Conservation (phyloP, 2,113 vertebrate genomes). For the Chaenocephalus aceratus region DNA sequence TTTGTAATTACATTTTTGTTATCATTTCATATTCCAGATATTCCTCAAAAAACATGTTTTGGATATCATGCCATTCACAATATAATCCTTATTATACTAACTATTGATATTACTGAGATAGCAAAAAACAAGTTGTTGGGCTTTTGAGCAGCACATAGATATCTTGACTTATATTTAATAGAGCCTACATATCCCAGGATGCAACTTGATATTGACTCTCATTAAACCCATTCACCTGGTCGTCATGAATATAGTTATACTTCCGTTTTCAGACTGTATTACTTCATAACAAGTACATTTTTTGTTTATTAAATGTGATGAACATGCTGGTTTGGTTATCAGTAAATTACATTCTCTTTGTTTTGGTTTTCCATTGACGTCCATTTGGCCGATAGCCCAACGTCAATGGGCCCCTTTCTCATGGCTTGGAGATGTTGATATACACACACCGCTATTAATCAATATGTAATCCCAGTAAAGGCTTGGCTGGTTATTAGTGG, state of each 20-base stretch:
- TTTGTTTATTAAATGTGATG: not conserved
- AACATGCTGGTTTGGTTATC: not conserved
- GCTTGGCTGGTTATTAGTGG: constrained; percentile 33
- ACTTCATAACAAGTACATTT: not conserved
- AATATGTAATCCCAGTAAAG: constrained; percentile 9
- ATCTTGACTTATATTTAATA: not conserved
- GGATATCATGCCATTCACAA: no score
- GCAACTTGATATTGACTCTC: constrained; percentile 14
- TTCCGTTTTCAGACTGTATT: not conserved
- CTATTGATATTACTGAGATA: no score
- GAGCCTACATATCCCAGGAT: constrained; percentile 22
- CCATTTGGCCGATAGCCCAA: not conserved
- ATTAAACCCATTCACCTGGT: not conserved
- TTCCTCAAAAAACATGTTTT: no score
- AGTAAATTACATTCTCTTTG: not conserved
- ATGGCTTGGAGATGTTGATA: constrained; percentile 15
- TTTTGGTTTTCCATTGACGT: not conserved
- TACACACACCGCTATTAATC: constrained; percentile 13
- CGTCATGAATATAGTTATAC: not conserved
- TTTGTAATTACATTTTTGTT: no score
- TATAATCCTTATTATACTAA: no score
- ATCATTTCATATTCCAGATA: no score
- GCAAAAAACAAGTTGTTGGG: not conserved
- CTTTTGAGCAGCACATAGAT: not conserved
- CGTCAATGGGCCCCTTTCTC: not conserved